phyloP scores from a whole-genome alignment of 2,113 vertebrate species.

The Cyphomyrus discorhynchus region DNA sequence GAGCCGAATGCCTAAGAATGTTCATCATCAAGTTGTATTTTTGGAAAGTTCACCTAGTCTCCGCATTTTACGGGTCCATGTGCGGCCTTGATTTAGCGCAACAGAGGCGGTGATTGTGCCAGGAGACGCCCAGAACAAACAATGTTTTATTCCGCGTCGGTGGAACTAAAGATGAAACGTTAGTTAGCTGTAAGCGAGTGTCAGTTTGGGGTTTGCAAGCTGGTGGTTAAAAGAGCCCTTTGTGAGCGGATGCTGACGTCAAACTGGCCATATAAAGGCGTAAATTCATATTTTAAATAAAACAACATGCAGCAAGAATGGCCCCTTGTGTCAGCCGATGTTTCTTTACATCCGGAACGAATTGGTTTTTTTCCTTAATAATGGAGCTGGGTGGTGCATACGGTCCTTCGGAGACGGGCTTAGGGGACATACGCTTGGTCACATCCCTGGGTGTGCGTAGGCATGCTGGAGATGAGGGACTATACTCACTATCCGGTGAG shows the following conservation, averaged over 20 bases:
- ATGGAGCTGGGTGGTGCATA: slow-evolving; percentile 42
- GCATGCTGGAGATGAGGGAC: slow-evolving; percentile 96
- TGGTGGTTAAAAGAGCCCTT: slow-evolving; percentile 76
- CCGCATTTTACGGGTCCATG: slow-evolving; percentile 44
- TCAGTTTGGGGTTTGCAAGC: slow-evolving; percentile 77
- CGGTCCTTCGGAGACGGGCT: slow-evolving; percentile 47
- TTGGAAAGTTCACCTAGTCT: slow-evolving; percentile 39
- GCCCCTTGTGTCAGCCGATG: slow-evolving; percentile 58
- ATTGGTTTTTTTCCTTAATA: slow-evolving; percentile 72
- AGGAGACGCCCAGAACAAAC: slow-evolving; percentile 71
- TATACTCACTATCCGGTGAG: slow-evolving; percentile 96
- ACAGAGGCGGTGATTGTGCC: slow-evolving; percentile 65
- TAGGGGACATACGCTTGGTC: slow-evolving; percentile 6
- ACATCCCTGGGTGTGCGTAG: slow-evolving; percentile 32
- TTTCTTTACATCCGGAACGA: slow-evolving; percentile 79
- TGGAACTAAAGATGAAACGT: slow-evolving; percentile 98
- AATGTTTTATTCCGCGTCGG: slow-evolving; percentile 81
- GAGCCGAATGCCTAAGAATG: background rate
- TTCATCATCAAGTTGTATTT: background rate
- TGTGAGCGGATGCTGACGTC: slow-evolving; percentile 87
- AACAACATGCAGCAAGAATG: slow-evolving; percentile 65
- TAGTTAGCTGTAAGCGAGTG: slow-evolving; percentile 80
- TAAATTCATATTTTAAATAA: slow-evolving; percentile 76
- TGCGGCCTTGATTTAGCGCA: slow-evolving; percentile 45
- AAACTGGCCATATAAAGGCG: slow-evolving; percentile 68